Evolutionary conservation across 2,888 invertebrate species (phyloP).

Genomic region (Noctua pronuba): DNA sequence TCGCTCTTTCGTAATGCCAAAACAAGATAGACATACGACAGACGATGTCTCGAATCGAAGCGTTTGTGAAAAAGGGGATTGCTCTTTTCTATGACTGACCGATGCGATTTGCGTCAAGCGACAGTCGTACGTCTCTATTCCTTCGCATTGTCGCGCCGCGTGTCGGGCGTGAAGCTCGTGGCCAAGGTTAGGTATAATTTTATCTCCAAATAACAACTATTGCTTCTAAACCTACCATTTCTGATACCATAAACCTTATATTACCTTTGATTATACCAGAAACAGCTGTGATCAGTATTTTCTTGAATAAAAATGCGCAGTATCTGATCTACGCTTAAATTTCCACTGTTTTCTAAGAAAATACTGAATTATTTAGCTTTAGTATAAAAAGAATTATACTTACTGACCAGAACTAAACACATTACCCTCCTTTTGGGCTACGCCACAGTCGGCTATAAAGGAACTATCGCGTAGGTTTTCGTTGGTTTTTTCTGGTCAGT

Average conservation of each 20-base stretch:
- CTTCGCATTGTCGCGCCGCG: too few species aligned
- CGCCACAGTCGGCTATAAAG: background rate
- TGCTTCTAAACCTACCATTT: background rate
- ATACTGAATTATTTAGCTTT: slow-evolving; percentile 37
- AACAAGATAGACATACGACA: too few species aligned
- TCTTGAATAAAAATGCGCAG: slow-evolving; percentile 13
- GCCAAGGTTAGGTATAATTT: slow-evolving; percentile 6
- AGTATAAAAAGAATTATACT: slow-evolving; percentile 15
- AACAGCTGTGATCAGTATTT: slow-evolving; percentile 38
- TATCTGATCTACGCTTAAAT: background rate
- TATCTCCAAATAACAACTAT: background rate
- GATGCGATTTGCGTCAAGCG: background rate
- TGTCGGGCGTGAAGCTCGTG: background rate
- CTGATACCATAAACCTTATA: background rate
- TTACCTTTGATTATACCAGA: slow-evolving; percentile 6
- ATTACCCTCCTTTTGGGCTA: background rate
- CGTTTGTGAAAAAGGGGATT: too few species aligned
- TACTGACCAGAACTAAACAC: slow-evolving; percentile 9
- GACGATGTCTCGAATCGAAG: too few species aligned
- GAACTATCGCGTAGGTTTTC: background rate
- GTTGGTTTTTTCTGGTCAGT: slow-evolving; percentile 7
- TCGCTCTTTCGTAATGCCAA: background rate
- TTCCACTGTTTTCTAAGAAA: slow-evolving; percentile 1
- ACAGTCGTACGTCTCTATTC: too few species aligned
- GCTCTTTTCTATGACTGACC: background rate